phyloP scores from a whole-genome alignment of 2,113 vertebrate genomes.

The Trachemys scripta region DNA sequence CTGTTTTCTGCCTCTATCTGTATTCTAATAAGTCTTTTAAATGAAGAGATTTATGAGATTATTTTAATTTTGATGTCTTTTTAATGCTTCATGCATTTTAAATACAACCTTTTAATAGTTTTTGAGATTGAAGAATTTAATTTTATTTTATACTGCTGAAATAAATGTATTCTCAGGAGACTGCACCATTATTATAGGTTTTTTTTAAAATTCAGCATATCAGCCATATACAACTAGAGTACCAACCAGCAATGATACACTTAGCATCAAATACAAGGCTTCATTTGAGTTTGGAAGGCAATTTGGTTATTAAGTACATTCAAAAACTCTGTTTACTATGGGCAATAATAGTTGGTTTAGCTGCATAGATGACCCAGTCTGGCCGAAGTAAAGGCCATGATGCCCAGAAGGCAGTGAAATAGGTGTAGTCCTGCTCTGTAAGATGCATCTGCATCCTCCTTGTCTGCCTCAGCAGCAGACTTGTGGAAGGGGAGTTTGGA shows the following conservation, averaged over 20 bases:
- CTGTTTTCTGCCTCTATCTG: conserved; percentile 82
- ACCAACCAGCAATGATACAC: neutral
- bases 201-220: conserved; percentile 58
- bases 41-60: conserved; percentile 88
- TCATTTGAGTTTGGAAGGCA: neutral
- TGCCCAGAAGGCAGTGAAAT: neutral
- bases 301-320: neutral
- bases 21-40: conserved; percentile 87
- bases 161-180: conserved; percentile 90
- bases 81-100: conserved; percentile 89
- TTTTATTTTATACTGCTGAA: conserved; percentile 85
- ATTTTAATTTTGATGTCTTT: conserved; percentile 90
- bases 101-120: conserved; percentile 88
- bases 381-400: neutral
- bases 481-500: neutral
- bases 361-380: neutral
- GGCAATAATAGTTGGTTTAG: neutral
- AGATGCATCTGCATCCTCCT: rapidly evolving
- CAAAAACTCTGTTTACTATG: neutral
- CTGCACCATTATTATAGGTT: conserved; percentile 85
- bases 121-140: conserved; percentile 85
- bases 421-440: neutral
- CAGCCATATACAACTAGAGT: neutral
- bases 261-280: conserved; percentile 14
- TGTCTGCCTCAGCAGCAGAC: neutral